phyloP scores from a whole-genome alignment of 1,140 invertebrate species.

The Aphaenogaster floridana region DNA sequence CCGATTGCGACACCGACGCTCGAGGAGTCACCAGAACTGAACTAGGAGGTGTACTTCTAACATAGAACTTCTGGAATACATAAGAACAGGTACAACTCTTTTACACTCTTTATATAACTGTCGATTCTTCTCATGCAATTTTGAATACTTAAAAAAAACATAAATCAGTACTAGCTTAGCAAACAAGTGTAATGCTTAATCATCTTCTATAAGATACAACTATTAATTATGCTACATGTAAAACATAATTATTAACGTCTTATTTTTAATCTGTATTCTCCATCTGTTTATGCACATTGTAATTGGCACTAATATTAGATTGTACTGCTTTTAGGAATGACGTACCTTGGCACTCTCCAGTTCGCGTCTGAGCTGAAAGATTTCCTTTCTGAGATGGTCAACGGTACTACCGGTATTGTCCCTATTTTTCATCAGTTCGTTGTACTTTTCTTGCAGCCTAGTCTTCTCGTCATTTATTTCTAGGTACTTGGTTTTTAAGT shows the following conservation, averaged over 20 bases:
- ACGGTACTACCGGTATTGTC: slow-evolving; percentile 75
- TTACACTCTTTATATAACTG: slow-evolving; percentile 3
- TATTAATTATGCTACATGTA: background rate
- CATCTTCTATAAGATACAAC: background rate
- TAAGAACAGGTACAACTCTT: background rate
- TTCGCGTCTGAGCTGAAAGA: slow-evolving; percentile 81
- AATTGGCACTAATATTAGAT: background rate
- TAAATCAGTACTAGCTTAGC: background rate
- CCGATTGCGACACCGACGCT: slow-evolving; percentile 12
- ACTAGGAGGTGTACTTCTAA: slow-evolving; percentile 15
- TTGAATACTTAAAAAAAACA: slow-evolving; percentile 13
- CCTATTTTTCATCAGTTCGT: slow-evolving; percentile 74
- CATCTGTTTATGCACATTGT: background rate
- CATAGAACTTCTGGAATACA: slow-evolving; percentile 67
- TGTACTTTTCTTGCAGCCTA: slow-evolving; percentile 80
- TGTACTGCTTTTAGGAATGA: background rate
- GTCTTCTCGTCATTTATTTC: slow-evolving; percentile 78
- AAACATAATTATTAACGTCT: background rate
- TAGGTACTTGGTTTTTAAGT: slow-evolving; percentile 83
- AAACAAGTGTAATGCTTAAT: background rate
- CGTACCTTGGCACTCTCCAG: slow-evolving; percentile 78
- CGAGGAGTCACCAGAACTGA: slow-evolving; percentile 22
- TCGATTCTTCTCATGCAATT: background rate
- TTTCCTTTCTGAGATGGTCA: slow-evolving; percentile 81
- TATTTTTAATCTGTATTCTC: background rate